phyloP scores from a whole-genome alignment of 2,113 vertebrate genomes.

The Origma solitaria region DNA sequence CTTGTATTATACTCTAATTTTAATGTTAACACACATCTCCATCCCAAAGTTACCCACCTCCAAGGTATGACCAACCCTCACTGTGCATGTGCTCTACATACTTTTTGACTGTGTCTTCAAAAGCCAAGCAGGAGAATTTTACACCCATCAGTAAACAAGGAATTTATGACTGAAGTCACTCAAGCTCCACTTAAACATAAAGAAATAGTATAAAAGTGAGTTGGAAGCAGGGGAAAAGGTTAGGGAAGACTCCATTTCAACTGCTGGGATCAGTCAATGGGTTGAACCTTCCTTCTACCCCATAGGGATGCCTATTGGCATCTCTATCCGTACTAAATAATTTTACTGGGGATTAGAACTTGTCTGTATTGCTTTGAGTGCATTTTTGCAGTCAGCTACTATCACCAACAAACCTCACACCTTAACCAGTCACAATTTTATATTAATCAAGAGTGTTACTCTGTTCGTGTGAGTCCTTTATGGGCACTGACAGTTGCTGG shows the following conservation, averaged over 20 bases:
- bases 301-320: too few species aligned
- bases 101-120: neutral
- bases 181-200: neutral
- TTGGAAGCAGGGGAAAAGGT: neutral
- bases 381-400: neutral
- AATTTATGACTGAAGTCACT: neutral
- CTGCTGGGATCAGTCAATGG: neutral
- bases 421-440: neutral
- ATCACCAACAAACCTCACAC: accelerated
- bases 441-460: neutral
- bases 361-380: neutral
- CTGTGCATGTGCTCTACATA: neutral
- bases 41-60: neutral
- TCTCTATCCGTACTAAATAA: accelerated
- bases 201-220: neutral
- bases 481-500: neutral
- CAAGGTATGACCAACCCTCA: neutral
- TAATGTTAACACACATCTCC: neutral
- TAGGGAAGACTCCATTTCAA: neutral
- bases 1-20: neutral
- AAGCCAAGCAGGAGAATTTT: neutral
- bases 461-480: neutral
- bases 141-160: neutral
- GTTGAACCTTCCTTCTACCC: neutral
- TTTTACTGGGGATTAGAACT: neutral